Evolutionary conservation across 2,113 vertebrate genomes (phyloP), one percentile per base, ranked within the genome.

Genomic region (Poecile atricapillus): DNA sequence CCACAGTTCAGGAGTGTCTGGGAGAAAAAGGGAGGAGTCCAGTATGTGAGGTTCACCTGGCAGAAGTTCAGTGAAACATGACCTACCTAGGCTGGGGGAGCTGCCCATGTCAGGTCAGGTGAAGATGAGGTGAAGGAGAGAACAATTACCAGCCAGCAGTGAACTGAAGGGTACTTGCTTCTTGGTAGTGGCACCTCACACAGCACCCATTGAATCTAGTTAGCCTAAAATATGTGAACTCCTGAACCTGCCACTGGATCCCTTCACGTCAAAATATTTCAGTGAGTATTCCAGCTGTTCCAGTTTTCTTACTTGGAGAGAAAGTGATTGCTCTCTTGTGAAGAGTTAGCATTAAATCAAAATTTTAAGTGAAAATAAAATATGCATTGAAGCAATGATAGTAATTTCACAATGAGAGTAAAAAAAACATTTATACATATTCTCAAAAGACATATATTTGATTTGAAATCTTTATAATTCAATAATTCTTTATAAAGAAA

Each of bases 141-240:
- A 33, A 15, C 18, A 37, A 2, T 20, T 28, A 23, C 9, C 25
- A 74, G 16, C 5, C 28, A 60, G 24, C 39, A 83, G 31, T 3
- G 35, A 16, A 10, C 1, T 50, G 68, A 44, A 58, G 31, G 7
- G 19, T 37, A 11, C 12, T 68, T 62, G 23, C 21, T 44, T 63
- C 53, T 69, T 65, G 22, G 21, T 33, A 64, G 30, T 19, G 23
- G 41, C 30, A 63, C n/a, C 27, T 78, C 27, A 74, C 13, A 24
- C 11, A 69, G 4, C 18, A 69, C 33, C 68, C 11, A 9, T 2
- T 53, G 31, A 37, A 64, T 33, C 5, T 5, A 44, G 27, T 35
- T 18, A 60, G 27, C 6, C 31, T 89, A 47, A 49, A 39, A 33
- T 12, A n/a, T 0, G 0, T 8, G 17, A 80, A 60, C 30, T 64